Evolutionary conservation across 2,113 vertebrate genomes (phyloP).

Genomic region (Aix galericulata): DNA sequence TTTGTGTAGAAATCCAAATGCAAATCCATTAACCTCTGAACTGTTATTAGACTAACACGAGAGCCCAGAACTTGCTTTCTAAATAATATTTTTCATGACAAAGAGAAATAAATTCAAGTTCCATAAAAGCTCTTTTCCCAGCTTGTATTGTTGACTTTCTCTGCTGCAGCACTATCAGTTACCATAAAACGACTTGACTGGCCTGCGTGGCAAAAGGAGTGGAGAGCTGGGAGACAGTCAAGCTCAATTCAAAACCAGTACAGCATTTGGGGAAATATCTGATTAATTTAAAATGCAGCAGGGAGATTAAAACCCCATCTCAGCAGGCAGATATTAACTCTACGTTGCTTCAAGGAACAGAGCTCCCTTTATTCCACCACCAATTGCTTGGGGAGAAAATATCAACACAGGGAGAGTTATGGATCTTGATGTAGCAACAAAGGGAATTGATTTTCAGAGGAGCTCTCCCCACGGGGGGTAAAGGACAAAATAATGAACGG

Average conservation of each 20-base stretch:
- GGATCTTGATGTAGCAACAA: slow-evolving; percentile 6
- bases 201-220: neutral
- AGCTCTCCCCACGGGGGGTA: neutral
- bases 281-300: slow-evolving; percentile 39
- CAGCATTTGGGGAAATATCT: slow-evolving; percentile 28
- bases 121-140: too few species aligned
- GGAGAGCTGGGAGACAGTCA: neutral
- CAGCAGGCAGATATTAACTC: slow-evolving; percentile 7
- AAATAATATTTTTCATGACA: neutral
- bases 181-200: neutral
- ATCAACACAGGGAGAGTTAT: neutral
- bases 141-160: neutral
- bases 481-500: slow-evolving; percentile 7
- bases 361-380: slow-evolving; percentile 3
- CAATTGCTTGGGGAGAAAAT: neutral
- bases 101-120: neutral
- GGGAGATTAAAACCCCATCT: slow-evolving; percentile 5
- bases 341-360: neutral
- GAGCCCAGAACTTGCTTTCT: neutral
- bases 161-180: neutral
- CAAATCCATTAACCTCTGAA: neutral
- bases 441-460: slow-evolving; percentile 26
- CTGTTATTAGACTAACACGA: neutral
- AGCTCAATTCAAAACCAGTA: neutral
- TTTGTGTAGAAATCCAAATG: neutral